Base-by-base conservation (phyloP, 1,140 invertebrate species). In the Drosophila arizonae region DNA sequence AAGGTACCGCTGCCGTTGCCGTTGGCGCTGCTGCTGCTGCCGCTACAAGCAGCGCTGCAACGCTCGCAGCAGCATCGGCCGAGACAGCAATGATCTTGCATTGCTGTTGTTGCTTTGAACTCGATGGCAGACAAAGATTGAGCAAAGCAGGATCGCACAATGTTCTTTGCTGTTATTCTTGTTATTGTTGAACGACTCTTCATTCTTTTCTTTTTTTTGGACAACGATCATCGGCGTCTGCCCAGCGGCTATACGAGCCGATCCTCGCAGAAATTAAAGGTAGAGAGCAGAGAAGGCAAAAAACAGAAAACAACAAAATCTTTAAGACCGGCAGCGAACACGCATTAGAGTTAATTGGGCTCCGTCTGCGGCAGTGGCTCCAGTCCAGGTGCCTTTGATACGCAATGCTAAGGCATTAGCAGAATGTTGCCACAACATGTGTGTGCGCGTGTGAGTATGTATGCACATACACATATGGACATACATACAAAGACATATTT, bases 301-400 rank as follows among this genome's bases (percentile, higher is more conserved):
- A 39, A 39, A 4, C 11, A 39, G 11, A 11, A 3, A 4, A 2
- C 2, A 36, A 10, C 11, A 39, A 39, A 39, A 45, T 21, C 60
- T 46, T 54, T 48, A 55, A 28, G 21, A 45, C 64, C 45, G 55
- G 24, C 39, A 48, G 52, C 55, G 55, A 41, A 24, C 55, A 55
- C 51, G 62, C 60, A 84, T 84, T 72, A 76, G 71, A 71, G 67
- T 75, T 87, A 85, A 85, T 85, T 85, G 82, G 81, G 81, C 66
- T 51, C 30, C 51, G 45, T 58, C 67, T 75, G 46, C 11, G 58
- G 48, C 39, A 62, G 67, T 71, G 57, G 51, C 21, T 62, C 2
- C 13, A 51, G 46, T 10, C 55, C 51, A 45, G 28, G 13, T 30
- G 28, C 39, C 57, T 70, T 46, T 50, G 66, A 33, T 57, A 55